Percentiles rank a stretch among this genome's conserved stretches.
Conservation (phyloP, 2,113 vertebrate genomes). For the Catharus minimus region DNA sequence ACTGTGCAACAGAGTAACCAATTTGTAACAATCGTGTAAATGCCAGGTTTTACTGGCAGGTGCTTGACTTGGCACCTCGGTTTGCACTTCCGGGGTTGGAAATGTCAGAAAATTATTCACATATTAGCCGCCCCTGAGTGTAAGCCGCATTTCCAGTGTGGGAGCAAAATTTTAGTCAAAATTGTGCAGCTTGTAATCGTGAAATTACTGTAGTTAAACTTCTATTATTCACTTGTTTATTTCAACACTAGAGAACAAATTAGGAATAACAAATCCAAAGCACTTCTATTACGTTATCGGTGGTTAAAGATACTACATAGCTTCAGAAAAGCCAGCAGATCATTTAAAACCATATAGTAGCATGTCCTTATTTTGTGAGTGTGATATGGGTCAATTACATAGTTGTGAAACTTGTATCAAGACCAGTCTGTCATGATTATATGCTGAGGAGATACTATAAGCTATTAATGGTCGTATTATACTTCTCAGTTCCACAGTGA, state of each 20-base stretch:
- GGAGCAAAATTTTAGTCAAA: no score
- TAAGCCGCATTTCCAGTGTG: no score
- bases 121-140: no score
- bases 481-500: background rate
- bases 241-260: background rate
- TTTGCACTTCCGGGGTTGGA: no score
- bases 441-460: background rate
- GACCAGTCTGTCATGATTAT: background rate
- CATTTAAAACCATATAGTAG: background rate
- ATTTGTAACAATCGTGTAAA: no score
- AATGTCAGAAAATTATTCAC: no score
- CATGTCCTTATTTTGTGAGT: background rate
- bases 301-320: background rate
- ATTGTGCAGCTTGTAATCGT: no score
- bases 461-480: background rate
- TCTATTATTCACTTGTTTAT: background rate
- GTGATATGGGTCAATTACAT: background rate
- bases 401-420: background rate
- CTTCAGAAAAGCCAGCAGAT: constrained; percentile 2
- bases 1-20: no score
- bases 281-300: background rate
- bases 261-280: background rate
- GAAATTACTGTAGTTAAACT: background rate
- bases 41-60: no score
- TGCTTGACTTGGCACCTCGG: no score